A percentile compares a stretch with the other conserved stretches of the same genome.
Evolutionary conservation across 1,140 invertebrate species (phyloP).

Genomic region (Eurosta solidaginis): DNA sequence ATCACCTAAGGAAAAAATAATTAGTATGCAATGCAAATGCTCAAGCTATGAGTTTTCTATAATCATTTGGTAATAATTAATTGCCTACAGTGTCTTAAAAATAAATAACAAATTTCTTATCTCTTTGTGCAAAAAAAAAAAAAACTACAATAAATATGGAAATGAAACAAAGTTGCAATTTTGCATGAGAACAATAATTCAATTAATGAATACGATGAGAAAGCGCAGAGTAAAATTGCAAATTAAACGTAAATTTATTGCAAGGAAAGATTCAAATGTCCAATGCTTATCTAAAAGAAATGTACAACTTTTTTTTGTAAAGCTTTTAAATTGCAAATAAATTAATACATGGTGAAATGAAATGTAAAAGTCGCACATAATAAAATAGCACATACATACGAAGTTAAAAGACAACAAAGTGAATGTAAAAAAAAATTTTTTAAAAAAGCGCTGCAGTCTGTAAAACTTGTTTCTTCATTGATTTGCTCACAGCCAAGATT

Average conservation of each 20-base stretch:
- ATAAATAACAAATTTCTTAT: background rate
- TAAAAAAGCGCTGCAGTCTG: background rate
- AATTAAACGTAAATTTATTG: no score
- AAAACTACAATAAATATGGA: background rate
- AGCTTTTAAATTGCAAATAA: no score
- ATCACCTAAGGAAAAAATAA: background rate
- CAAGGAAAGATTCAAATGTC: no score
- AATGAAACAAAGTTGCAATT: no score
- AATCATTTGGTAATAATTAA: constrained; percentile 10
- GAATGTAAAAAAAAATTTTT: background rate
- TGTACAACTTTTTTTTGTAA: no score
- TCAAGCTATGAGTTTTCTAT: background rate
- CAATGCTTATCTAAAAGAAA: no score
- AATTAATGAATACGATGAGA: no score
- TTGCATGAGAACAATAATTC: no score
- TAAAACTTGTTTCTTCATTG: constrained; percentile 7
- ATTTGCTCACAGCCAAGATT: background rate
- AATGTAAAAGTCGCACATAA: background rate
- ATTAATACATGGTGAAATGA: no score
- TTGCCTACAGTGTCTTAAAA: background rate
- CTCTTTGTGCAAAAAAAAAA: background rate
- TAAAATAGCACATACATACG: background rate
- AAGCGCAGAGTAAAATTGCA: no score
- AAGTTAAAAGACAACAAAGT: background rate
- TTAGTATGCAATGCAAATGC: background rate